These are phyloP conservation scores for Glaucopsyche alexis DNA, from an alignment of 2,888 invertebrate genomes.

Conservation along the genomic window DNA sequence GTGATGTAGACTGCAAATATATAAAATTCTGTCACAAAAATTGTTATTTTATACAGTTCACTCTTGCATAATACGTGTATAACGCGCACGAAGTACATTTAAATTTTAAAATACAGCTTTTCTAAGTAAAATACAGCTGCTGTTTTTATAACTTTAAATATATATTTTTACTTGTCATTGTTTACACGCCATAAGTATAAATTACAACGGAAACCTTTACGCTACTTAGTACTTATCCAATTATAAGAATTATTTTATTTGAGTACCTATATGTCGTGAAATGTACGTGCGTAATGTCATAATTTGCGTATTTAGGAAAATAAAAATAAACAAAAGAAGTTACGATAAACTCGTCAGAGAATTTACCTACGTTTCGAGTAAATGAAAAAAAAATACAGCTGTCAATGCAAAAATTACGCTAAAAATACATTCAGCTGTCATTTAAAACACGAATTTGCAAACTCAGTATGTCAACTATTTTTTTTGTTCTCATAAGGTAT, in stretches of 20 bases:
- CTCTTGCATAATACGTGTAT: background rate
- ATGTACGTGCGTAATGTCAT: background rate
- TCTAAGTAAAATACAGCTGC: background rate
- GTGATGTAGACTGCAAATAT: background rate
- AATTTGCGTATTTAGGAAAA: too few relatives aligned
- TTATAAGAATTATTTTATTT: background rate
- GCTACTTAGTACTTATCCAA: slow-evolving; percentile 6
- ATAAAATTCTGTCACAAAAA: background rate
- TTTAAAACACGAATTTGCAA: background rate
- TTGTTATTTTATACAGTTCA: background rate
- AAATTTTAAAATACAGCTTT: background rate
- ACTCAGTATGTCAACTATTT: background rate
- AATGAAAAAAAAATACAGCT: background rate
- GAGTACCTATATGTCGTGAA: background rate
- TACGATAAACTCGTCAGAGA: too few relatives aligned
- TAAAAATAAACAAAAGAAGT: too few relatives aligned
- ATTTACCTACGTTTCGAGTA: too few relatives aligned
- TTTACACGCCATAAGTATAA: background rate
- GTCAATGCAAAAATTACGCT: background rate
- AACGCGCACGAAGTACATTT: background rate
- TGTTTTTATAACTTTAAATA: background rate
- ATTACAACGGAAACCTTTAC: slow-evolving; percentile 7
- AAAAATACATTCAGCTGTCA: slow-evolving; percentile 11
- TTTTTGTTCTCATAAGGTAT: background rate
- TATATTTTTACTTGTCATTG: background rate